Evolutionary conservation across 2,113 vertebrate genomes (phyloP), one percentile per base, ranked within the genome.

Genomic region (Elaphurus davidianus): DNA sequence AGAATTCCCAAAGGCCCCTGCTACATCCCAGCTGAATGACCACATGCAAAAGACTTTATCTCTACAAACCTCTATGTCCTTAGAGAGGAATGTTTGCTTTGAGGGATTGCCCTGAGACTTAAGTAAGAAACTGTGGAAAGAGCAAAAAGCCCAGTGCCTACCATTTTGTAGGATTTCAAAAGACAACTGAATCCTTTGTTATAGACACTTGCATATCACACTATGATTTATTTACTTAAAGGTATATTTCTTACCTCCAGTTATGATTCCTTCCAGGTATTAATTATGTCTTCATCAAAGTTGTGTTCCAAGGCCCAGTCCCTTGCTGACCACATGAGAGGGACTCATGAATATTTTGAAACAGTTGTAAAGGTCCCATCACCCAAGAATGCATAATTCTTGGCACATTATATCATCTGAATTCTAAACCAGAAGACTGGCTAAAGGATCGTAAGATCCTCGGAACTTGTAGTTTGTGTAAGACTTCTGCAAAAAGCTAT

Each of bases 141-240:
- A 91, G 40, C 10, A 78, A 87, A 91, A 64, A 52, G 3, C 2
- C 16, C n/a, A 74, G 23, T 30, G 43, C 17, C 23, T 25, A 57
- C 28, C 8, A 94, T 27, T 40, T 33, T 54, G 36, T 79, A 21
- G 11, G 23, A 23, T 86, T 33, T 95, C 55, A 79, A 93, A 87
- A 87, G 36, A 90, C 40, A 94, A 86, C 16, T 36, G 3, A 64
- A 17, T 55, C 15, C 21, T 97, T 94, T 90, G 30, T 76, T 84
- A 47, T 25, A 89, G 21, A 3, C 21, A 89, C 74, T 85, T 93
- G 43, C 52, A 85, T 17, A 59, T 25, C 27, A n/a, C 13, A 28
- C 6, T 94, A 47, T 91, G 33, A 82, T 94, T 21, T 82, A 64
- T 57, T 91, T 87, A 78, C 52, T 94, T 64, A 64, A 97, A 92